Base-by-base conservation (phyloP, 2,113 vertebrate species). In the Lepus americanus region DNA sequence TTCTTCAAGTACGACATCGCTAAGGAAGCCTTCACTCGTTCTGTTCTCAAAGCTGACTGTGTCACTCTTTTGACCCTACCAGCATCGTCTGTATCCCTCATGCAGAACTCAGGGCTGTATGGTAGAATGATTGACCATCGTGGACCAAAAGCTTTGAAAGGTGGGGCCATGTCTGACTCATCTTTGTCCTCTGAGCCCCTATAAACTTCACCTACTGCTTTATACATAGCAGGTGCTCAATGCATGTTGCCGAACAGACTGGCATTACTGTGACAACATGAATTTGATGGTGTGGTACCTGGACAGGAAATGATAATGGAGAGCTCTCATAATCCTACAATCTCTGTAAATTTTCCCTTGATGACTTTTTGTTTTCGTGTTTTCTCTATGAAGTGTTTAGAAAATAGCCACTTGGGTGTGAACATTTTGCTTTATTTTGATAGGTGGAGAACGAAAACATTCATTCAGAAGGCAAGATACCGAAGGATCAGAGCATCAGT, bases 381-480 rank as follows among this genome's bases (percentile, higher is more conserved):
- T 74, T 92, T 83, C 3, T 87, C 17, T 31, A 27, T 27, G 9
- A 89, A 25, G 13, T 16, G 14, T 33, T 39, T 44, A 84, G 49
- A 83, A 61, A 61, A 36, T 76, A 87, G 63, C 3, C 49, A 73
- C 14, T 87, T 29, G 16, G 27, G 11, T 82, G 2, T 63, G 39
- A 63, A 39, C 14, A 77, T 90, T 95, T 94, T 84, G 76, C 61
- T 90, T 92, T 88, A 59, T 61, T 85, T 94, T 87, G 77, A 10
- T 89, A 76, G 64, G 29, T 23, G 16, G 66, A 10, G 39, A 92
- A 93, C 78, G 22, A 53, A 51, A 87, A 84, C 83, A 25, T 29
- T 77, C 39, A 12, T 63, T 5, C 12, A 22, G 49, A 80, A 92
- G 64, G 59, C 7, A 80, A 79, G 74, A 78, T 49, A 63, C 19